Percentiles rank a stretch among this genome's conserved stretches.
Conservation (phyloP, 2,113 vertebrate species). For the Prietella phreatophila region DNA sequence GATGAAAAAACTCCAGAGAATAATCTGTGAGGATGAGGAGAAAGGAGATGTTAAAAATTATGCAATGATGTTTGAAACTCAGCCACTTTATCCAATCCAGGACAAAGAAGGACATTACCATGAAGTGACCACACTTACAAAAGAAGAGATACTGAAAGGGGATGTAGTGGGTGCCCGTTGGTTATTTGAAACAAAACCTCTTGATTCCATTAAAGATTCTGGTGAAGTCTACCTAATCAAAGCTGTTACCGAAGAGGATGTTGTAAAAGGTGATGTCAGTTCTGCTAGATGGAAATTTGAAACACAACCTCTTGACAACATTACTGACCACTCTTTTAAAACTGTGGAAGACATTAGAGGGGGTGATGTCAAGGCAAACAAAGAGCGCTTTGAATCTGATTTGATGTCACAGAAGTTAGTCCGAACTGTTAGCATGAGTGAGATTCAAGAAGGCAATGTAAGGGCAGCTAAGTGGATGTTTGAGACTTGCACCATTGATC, state of each 20-base stretch:
- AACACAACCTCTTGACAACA: conserved; percentile 84
- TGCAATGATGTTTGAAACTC: conserved; percentile 87
- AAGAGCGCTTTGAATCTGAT: conserved; percentile 80
- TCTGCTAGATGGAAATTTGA: conserved; percentile 88
- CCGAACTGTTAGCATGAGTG: conserved; percentile 83
- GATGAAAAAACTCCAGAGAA: conserved; percentile 63
- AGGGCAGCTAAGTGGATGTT: conserved; percentile 88
- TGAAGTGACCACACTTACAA: conserved; percentile 89
- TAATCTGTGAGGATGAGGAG: conserved; percentile 72
- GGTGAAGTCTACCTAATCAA: conserved; percentile 85
- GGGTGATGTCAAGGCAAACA: conserved; percentile 80
- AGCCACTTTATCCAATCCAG: conserved; percentile 87
- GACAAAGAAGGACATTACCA: conserved; percentile 87
- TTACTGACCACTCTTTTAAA: conserved; percentile 74
- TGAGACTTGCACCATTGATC: conserved; percentile 85
- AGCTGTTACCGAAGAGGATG: conserved; percentile 86
- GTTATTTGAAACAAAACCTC: conserved; percentile 92
- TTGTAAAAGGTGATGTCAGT: conserved; percentile 84
- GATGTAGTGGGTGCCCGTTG: conserved; percentile 86
- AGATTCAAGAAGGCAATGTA: conserved; percentile 86
- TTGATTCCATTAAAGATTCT: conserved; percentile 83
- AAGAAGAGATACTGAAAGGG: conserved; percentile 82
- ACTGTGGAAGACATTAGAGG: conserved; percentile 79
- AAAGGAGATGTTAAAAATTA: conserved; percentile 85
- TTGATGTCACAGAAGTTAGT: conserved; percentile 64